Base-by-base conservation (phyloP, 2,797 vertebrate species). In the Zalophus californianus region DNA sequence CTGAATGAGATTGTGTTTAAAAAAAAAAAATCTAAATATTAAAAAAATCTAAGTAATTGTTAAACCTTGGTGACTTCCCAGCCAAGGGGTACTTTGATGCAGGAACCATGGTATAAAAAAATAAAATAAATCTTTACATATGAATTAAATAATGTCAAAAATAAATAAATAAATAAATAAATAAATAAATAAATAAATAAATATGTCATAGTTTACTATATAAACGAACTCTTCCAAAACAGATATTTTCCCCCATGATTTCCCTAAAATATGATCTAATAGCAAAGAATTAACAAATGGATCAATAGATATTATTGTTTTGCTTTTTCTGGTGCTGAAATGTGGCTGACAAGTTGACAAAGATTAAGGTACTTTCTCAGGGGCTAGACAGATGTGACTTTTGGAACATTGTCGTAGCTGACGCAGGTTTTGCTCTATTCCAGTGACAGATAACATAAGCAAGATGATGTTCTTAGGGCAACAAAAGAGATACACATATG, bases 1-100 rank as follows among this genome's bases (percentile, higher is more conserved):
- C 12, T 77, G 20, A 77, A 54, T 93, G 1, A 50, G 29, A 90
- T 44, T 78, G 20, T 75, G 7, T 88, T 93, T 68, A 62, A 62
- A 64, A 64, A 29, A 38, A n/a, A n/a, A 64, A 32, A 64, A 68
- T 20, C 32, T 68, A 68, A 68, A 35, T 68, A 68, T 75, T 73
- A 14, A 48, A 27, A 94, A 73, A 52, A 12, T 82, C 7, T 70
- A 83, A 83, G 77, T 75, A 84, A 10, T 54, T 84, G 27, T 68
- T 95, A 79, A 83, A 64, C 90, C 21, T 92, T 78, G 38, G 35
- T 84, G 13, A 66, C 23, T 72, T 90, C 88, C 91, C 3, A 84
- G 18, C 21, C 56, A 86, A 56, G 79, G 0, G 1, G 1, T 83
- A 82, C 86, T 90, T 54, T 70, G 4, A 44, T 77, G 4, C 21